phyloP scores from a whole-genome alignment of 53 echinoderm and acorn worm species.

The Echinarachnius parma region DNA sequence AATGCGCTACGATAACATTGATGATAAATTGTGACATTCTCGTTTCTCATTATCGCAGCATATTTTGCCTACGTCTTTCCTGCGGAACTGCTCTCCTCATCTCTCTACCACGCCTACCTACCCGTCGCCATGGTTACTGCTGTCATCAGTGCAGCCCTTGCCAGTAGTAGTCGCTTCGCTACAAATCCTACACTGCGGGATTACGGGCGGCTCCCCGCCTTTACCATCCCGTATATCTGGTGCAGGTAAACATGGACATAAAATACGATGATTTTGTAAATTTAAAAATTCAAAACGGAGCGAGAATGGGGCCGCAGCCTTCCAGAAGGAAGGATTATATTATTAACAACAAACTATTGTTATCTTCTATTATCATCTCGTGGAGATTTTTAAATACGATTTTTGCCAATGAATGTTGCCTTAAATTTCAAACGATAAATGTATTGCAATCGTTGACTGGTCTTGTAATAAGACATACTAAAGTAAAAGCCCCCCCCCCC shows the following conservation, averaged over 20 bases:
- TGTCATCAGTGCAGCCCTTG: constrained; percentile 56
- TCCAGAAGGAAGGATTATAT: no score
- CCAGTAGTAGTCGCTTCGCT: constrained; percentile 69
- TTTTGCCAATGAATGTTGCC: no score
- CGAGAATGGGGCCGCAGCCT: not conserved
- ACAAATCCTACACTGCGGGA: constrained; percentile 41
- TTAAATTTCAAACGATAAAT: no score
- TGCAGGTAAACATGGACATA: constrained; percentile 40
- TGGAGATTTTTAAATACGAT: no score
- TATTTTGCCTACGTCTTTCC: constrained; percentile 81
- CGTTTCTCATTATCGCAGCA: constrained; percentile 43
- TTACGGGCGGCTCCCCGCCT: constrained; percentile 63
- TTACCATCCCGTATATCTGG: constrained; percentile 68
- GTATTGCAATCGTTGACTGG: no score
- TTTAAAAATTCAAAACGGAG: not conserved
- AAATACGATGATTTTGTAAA: not conserved
- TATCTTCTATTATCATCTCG: no score
- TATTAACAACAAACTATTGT: no score
- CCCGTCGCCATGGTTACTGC: constrained; percentile 65
- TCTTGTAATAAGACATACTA: no score
- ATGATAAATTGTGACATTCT: no score
- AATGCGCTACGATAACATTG: not conserved
- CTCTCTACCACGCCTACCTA: constrained; percentile 52
- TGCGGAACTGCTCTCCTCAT: constrained; percentile 40
- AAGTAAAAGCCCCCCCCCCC: no score